Percentiles rank a stretch among this genome's conserved stretches.
These are phyloP conservation scores for Solen grandis DNA, from an alignment of 1,140 invertebrate species.

Conservation along the genomic window DNA sequence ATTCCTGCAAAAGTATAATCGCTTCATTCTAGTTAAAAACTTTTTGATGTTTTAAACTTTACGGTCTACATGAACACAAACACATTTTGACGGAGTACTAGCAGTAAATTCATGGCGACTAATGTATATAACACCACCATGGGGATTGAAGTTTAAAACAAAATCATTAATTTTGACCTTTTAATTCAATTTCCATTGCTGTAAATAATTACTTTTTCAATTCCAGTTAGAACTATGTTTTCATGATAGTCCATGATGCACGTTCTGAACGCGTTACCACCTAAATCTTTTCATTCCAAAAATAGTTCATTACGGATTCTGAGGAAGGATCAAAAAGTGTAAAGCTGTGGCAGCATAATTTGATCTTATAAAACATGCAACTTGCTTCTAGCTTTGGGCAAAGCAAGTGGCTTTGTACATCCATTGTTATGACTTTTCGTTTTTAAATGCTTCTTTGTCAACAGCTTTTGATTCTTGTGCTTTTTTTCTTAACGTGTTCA, in stretches of 20 bases:
- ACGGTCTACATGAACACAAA: no score
- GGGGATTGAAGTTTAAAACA: no score
- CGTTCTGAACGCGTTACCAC: constrained; percentile 42
- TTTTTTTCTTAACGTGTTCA: constrained; percentile 5
- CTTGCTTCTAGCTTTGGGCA: constrained; percentile 39
- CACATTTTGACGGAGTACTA: no score
- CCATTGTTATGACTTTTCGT: constrained; percentile 24
- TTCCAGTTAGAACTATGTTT: no score
- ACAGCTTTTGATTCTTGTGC: constrained; percentile 4
- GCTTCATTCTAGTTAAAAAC: no score
- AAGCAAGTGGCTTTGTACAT: constrained; percentile 24
- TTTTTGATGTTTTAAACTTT: no score
- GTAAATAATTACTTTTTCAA: constrained; percentile 8
- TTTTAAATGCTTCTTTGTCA: constrained; percentile 41
- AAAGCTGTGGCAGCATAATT: constrained; percentile 41
- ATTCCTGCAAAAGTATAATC: no score
- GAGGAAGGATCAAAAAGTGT: no score
- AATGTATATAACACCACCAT: no score
- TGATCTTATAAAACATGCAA: constrained; percentile 33
- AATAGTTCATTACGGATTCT: constrained; percentile 9
- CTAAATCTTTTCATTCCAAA: constrained; percentile 35
- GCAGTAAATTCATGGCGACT: no score
- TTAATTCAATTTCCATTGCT: constrained; percentile 39
- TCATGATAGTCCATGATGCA: no score
- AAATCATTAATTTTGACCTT: no score